Conservation (phyloP, 2,888 invertebrate species). For the Lithophane socia region DNA sequence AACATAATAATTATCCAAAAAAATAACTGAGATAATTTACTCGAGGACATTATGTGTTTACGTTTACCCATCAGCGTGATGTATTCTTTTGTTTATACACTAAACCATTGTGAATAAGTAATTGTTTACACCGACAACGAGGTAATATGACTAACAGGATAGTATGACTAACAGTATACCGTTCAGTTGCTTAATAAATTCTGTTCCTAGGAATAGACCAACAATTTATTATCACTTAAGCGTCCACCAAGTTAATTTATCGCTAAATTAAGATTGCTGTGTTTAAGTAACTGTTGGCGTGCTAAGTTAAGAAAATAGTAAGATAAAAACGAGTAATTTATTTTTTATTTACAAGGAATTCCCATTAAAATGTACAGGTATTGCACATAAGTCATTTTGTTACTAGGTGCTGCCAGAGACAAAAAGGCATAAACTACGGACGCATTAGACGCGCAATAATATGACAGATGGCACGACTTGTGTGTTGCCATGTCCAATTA, state of each 20-base stretch:
- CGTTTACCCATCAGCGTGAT: background rate
- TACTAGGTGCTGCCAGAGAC: background rate
- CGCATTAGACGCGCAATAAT: conserved; percentile 14
- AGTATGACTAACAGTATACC: conserved; percentile 52
- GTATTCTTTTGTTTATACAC: conserved; percentile 25
- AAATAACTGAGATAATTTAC: conserved; percentile 17
- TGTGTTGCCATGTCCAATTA: conserved; percentile 40
- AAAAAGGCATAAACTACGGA: conserved; percentile 17
- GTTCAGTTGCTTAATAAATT: conserved; percentile 36
- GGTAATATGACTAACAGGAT: conserved; percentile 54
- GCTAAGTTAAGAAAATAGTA: conserved; percentile 9
- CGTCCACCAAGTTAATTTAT: conserved; percentile 32
- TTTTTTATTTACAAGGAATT: conserved; percentile 1
- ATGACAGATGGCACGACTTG: conserved; percentile 25
- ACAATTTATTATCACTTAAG: conserved; percentile 55
- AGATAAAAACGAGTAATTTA: conserved; percentile 8
- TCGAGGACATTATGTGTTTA: conserved; percentile 6
- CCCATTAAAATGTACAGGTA: conserved; percentile 1
- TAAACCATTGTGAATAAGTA: conserved; percentile 35
- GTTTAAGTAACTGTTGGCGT: conserved; percentile 21
- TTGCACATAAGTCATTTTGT: background rate
- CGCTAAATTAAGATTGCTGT: conserved; percentile 11
- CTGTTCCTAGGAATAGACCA: conserved; percentile 22
- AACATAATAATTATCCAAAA: conserved; percentile 6
- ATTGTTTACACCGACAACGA: conserved; percentile 37